Evolutionary conservation across 2,797 vertebrate species (phyloP), one percentile per base, ranked within the genome.

Genomic region (Paedocypris micromegethes): DNA sequence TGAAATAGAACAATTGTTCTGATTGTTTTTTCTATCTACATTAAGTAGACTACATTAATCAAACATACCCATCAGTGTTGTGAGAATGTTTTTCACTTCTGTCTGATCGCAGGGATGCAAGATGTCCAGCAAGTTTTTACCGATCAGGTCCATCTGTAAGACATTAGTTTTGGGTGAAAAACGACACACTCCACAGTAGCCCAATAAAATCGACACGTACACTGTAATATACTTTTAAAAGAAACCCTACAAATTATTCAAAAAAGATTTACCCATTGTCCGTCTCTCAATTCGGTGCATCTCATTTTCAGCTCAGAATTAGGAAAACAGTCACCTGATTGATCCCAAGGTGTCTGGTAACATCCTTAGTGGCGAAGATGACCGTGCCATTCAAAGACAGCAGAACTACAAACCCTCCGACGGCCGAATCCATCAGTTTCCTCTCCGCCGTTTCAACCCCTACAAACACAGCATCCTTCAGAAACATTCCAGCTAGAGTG

Each of bases 51-150:
- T 23, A 23, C 23, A 23, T 23, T 23, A 23, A 23, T 23, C 23
- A 23, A 23, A 23, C 23, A 23, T 23, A 82, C 83, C 80, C 52
- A 72, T 70, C 52, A 70, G 68, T 47, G 47, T 74, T 9, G 67
- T 71, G n/a, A 85, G 75, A 43, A 81, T 74, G 6, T 80, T 74
- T 56, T 75, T 79, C 7, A 83, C 59, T 49, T 83, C 83, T 42
- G 67, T 74, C 58, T 80, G 79, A 76, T 85, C 82, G 51, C 64
- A 75, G 4, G 78, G 81, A 65, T 84, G 83, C 67, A 78, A 64
- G 60, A 83, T 81, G 61, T 85, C 80, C 43, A 82, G 81, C 52
- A 84, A 73, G 64, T 74, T 83, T 46, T 74, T 78, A 9, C 82
- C 82, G 51, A 82, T 83, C 50, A 84, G 61, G 60, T 84, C 79